phyloP scores from a whole-genome alignment of 2,797 vertebrate species.

The Acanthurus tractus region DNA sequence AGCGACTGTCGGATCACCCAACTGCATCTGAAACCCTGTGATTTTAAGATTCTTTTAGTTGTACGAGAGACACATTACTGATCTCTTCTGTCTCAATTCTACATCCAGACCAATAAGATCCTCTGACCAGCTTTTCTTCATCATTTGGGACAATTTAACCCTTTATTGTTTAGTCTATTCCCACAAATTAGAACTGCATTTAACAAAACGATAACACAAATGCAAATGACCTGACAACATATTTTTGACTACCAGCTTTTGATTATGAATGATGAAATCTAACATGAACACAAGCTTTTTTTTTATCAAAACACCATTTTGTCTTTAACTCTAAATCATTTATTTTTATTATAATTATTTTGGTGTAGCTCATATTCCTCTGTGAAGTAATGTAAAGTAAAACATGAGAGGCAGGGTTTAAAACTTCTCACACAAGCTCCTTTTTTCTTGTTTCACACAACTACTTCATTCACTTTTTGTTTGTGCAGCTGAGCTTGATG shows the following conservation, averaged over 20 bases:
- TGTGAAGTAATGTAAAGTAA: neutral
- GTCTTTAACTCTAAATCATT: neutral
- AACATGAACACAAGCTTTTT: neutral
- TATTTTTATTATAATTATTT: neutral
- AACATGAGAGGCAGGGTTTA: neutral
- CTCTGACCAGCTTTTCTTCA: conserved; percentile 11
- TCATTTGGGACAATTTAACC: neutral
- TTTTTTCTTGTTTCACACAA: neutral
- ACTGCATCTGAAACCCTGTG: neutral
- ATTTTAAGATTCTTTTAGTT: conserved; percentile 2
- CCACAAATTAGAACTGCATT: neutral
- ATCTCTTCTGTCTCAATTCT: conserved; percentile 16
- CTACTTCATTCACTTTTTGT: neutral
- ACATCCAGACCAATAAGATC: neutral
- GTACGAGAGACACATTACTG: conserved; percentile 11
- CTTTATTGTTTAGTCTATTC: neutral
- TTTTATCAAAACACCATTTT: too few species aligned
- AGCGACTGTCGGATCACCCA: neutral
- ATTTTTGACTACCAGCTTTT: neutral
- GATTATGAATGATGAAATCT: neutral
- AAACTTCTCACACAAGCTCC: too few species aligned
- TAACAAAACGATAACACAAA: neutral
- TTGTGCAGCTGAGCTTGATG: neutral
- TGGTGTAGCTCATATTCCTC: neutral
- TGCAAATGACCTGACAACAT: neutral